Base-by-base conservation (phyloP, 2,888 invertebrate genomes). In the Nysson spinosus region DNA sequence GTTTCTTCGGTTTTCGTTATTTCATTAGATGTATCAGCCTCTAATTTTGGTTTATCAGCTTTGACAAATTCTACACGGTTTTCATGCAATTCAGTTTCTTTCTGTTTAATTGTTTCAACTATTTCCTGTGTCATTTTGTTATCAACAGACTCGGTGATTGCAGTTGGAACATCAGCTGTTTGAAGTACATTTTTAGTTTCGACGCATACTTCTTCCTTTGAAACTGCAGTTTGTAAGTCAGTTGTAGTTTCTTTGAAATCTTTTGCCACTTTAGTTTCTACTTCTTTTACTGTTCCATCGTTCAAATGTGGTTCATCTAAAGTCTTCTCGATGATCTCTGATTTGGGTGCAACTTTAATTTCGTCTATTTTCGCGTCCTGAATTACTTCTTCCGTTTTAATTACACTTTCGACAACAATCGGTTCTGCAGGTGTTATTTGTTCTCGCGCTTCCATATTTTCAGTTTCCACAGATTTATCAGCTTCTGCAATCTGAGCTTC, bases 151-250 rank as follows among this genome's bases (percentile, higher is more conserved):
- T n/a, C n/a, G n/a, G n/a, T n/a, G n/a, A n/a, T n/a, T n/a, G n/a
- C n/a, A n/a, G n/a, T n/a, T n/a, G n/a, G n/a, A n/a, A n/a, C n/a
- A n/a, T n/a, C n/a, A n/a, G n/a, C n/a, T n/a, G n/a, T n/a, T n/a
- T n/a, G n/a, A n/a, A n/a, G n/a, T 62, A 37, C 17, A 7, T 32
- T 49, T 30, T 28, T n/a, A n/a, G n/a, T n/a, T n/a, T n/a, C n/a
- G n/a, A n/a, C n/a, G n/a, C n/a, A n/a, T n/a, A n/a, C 22, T 17
- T 56, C 39, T 44, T 69, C 39, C 35, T 54, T 44, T n/a, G 49
- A 20, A 16, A 26, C 16, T 28, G 16, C 32, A 42, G 4, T 30
- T 34, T 52, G 43, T 51, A 47, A 57, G 22, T 39, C 56, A 50
- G 32, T 2, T 30, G 16, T 6, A 20, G 14, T 5, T 26, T 58